Base-by-base conservation (phyloP, 2,113 vertebrate genomes). In the Pteruthius melanotis region DNA sequence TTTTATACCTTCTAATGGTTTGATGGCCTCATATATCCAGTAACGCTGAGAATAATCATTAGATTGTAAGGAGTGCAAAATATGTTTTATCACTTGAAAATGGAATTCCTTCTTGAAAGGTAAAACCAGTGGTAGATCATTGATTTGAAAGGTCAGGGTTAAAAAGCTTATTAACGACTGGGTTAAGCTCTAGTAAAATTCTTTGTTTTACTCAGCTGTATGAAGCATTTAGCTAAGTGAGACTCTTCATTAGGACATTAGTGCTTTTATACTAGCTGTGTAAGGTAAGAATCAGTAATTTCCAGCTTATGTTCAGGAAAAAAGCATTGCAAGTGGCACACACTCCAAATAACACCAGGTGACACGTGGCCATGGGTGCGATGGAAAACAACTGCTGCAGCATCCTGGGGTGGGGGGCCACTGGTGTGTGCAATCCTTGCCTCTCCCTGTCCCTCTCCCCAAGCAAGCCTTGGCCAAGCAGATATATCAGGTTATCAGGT, bases 81-180 rank as follows among this genome's bases (percentile, higher is more conserved):
- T 95, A 94, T 93, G 87, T 93, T 98, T 98, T 96, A 97, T 97
- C 76, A 89, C 97, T 98, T 95, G 97, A 97, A 97, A 97, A 97
- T 95, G 95, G 93, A 97, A 97, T 97, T 95, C 84, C 94, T 98
- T 97, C 97, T 97, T 96, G 96, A 97, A 97, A 97, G 95, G 95
- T 96, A 98, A 97, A 98, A 91, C 96, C 96, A 97, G 96, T 95
- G 92, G 94, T 87, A 96, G 96, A 97, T 97, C 97, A 98, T 95
- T 97, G 96, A 98, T 98, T 97, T 91, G 90, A 97, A 97, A 97
- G 95, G 96, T 96, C 97, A 97, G 97, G 95, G 96, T 98, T 97
- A 97, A 97, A 96, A 97, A 96, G 96, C 95, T 98, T 95, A 96
- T 97, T 98, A 98, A 96, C 33, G 96, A 93, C 96, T 97, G 90